Base-by-base conservation (phyloP, 2,888 invertebrate species). In the Cacoxenus indagator region DNA sequence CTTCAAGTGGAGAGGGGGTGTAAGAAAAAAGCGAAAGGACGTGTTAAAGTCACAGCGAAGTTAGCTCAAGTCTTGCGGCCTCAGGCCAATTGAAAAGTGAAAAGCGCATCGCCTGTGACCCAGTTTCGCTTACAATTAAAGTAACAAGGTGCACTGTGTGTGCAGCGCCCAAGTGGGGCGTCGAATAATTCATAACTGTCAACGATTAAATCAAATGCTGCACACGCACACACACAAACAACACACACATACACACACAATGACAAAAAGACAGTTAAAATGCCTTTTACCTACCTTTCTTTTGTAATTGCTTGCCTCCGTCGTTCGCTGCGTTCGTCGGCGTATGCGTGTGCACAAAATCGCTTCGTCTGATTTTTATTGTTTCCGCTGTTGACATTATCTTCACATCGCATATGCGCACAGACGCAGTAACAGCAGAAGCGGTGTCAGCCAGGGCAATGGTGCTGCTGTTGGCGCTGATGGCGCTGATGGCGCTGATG, bases 341-440 rank as follows among this genome's bases (percentile, higher is more conserved):
- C 54, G 48, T 46, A 48, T 29, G 70, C 66, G 70, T 76, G 68
- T 71, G 80, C 76, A 74, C 64, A 75, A 74, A 71, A 73, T 80
- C 77, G 72, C 80, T 77, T 74, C 78, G 77, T 80, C 77, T 77
- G 82, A 78, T 79, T 79, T 51, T 79, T 80, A 79, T 82, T 79
- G 82, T 80, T 79, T 79, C 82, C 82, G 80, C 77, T 75, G 82
- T 79, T 79, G 79, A 79, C 79, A 80, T 80, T 79, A 79, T 81
- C 79, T 78, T 71, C 66, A 48, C 54, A 14, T 22, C 17, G 27
- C 45, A 9, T 24, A 48, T 17, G 37, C 17, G 48, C 11, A 11
- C 46, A n/a, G n/a, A n/a, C n/a, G 46, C 46, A 4, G 11, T n/a
- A 2, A 17, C 37, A 37, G 11, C 11, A 11, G 37, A 37, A 37